Percentiles rank a stretch among this genome's conserved stretches.
Evolutionary conservation across 2,888 invertebrate species (phyloP).

Genomic region (Epirrita christyi): DNA sequence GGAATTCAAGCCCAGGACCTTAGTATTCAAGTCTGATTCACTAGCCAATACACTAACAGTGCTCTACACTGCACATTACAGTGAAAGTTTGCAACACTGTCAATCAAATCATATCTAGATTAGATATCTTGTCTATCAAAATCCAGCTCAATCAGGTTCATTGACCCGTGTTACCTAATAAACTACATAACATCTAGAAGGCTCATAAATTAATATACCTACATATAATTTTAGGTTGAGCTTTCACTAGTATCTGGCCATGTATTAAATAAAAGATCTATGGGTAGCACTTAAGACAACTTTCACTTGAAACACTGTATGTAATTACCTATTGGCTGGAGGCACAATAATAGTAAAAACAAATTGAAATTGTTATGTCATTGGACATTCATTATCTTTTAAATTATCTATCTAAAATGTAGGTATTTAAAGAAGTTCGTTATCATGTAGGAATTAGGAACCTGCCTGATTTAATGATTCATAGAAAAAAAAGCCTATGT

Average conservation of each 20-base stretch:
- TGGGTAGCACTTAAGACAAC: constrained; percentile 10
- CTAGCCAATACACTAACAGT: no score
- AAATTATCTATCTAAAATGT: neutral
- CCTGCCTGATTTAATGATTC: no score
- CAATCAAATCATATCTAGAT: neutral
- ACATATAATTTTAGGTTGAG: constrained; percentile 12
- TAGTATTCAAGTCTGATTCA: no score
- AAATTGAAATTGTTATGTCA: neutral
- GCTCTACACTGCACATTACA: no score
- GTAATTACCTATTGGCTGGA: constrained; percentile 15
- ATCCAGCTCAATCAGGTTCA: constrained; percentile 4
- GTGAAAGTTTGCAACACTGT: neutral
- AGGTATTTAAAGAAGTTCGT: neutral
- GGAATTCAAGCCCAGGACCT: no score
- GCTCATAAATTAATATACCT: constrained; percentile 17
- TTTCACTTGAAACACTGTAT: constrained; percentile 22
- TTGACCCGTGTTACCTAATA: constrained; percentile 15
- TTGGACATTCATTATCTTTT: neutral
- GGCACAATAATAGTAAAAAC: neutral
- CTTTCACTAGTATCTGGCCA: constrained; percentile 17
- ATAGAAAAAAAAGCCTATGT: no score
- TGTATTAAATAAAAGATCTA: neutral
- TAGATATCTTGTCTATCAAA: constrained; percentile 9
- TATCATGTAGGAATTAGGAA: neutral
- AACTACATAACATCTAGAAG: constrained; percentile 7